Evolutionary conservation across 2,797 vertebrate species (phyloP).

Genomic region (Glossophaga mutica): DNA sequence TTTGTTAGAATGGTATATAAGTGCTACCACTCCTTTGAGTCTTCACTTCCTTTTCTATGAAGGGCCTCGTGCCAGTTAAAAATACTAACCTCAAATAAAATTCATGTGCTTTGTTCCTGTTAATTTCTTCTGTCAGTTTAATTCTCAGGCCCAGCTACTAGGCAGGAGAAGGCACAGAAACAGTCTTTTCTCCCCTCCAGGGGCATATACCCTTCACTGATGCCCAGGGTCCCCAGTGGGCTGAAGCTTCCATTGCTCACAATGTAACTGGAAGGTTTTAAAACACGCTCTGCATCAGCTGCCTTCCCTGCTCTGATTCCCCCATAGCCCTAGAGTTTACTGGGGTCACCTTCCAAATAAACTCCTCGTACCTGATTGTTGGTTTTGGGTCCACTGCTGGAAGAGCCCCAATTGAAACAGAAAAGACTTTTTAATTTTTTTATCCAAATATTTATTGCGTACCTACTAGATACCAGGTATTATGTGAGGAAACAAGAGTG

Average conservation of each 20-base stretch:
- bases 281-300: background rate
- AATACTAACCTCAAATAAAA: background rate
- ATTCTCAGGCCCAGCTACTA: background rate
- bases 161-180: background rate
- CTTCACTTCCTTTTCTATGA: background rate
- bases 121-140: background rate
- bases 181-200: background rate
- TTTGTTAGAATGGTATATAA: background rate
- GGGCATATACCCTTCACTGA: background rate
- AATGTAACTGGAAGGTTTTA: background rate
- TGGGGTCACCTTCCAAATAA: background rate
- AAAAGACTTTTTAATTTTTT: background rate
- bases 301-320: background rate
- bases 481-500: background rate
- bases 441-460: background rate
- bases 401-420: background rate
- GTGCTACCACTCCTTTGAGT: background rate
- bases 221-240: background rate
- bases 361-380: background rate
- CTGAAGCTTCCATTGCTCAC: background rate
- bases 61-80: background rate
- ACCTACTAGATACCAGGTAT: background rate
- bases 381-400: background rate
- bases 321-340: background rate
- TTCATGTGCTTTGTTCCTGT: background rate